Base-by-base conservation (phyloP, 2,113 vertebrate species). In the Seriola quinqueradiata region DNA sequence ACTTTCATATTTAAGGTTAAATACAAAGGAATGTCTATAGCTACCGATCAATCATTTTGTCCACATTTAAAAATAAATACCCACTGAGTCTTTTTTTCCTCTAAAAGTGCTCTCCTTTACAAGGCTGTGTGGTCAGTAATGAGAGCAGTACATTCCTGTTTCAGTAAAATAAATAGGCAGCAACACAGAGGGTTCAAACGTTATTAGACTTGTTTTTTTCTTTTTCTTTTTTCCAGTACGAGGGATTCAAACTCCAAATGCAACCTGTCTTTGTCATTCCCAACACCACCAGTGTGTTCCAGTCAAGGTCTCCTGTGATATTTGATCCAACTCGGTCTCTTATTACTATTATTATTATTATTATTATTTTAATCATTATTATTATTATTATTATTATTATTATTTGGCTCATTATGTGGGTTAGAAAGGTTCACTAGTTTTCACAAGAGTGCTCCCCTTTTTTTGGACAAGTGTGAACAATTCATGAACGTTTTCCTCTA, bases 401-500 rank as follows among this genome's bases (percentile, higher is more conserved):
- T 54, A 81, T 92, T 92, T 90, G 90, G 81, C 75, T 91, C 77
- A 74, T 87, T 85, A 84, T 36, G 70, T 82, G 73, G 67, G 78
- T 89, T 84, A 74, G 48, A 74, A 83, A 70, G 28, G 28, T 72
- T 83, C 73, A 81, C 82, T 50, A 82, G 69, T 74, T 77, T 52
- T 84, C 65, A 80, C 67, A 38, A 65, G 46, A 67, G 83, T 71
- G 60, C 60, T 80, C 69, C 72, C 55, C 70, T 48, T 58, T 70
- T 28, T 63, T 66, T 69, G 75, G 34, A 74, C 77, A 82, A 1
- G 48, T 42, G 79, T 81, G 78, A 89, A 83, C 70, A 74, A 70
- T 72, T 73, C 48, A 54, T 61, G 75, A 71, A 79, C 12, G 16
- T 66, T 78, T 54, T 3, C 57, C n/a, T 90, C 77, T 85, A 88